Evolutionary conservation across 1,140 invertebrate genomes (phyloP), one percentile per base, ranked within the genome.

Genomic region (Parasteatoda tepidariorum): DNA sequence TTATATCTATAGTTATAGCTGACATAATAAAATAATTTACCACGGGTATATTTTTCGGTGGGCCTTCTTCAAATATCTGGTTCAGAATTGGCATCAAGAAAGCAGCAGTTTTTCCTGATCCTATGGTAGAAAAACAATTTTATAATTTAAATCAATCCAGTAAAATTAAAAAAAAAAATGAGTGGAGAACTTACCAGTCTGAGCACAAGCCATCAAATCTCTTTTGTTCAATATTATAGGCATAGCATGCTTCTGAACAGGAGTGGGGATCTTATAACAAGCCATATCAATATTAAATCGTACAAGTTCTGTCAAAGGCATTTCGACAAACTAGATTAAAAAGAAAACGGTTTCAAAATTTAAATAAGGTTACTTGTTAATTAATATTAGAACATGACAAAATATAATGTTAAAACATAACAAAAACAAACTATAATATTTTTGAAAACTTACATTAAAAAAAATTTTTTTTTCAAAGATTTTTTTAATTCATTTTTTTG

Each of bases 191-290:
- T 61, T 59, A 86, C 91, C 91, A 83, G 96, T 98, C 91, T 98
- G 96, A 78, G 96, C 96, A 90, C 96, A 97, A 83, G 96, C 96
- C 96, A 97, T 97, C 85, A 99, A 91, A 90, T 99, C 97, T 81
- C 97, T 92, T 81, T 93, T 93, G 81, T 87, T 91, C 85, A 96
- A 92, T 84, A 99, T 94, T 85, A 98, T 98, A 79, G 97, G 97
- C 87, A 99, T 97, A 62, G 97, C 96, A 89, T 98, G 96, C 90
- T 98, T 98, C 90, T 93, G 90, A 86, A 96, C 95, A 86, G 94
- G 95, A 86, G 94, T 97, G 86, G 95, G 96, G 90, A 93, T 95
- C 88, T 94, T 93, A 90, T 97, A 98, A 87, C 95, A 93, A 86
- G 96, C 93, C 88, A 95, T 90, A 61, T 89, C 90, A 88, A 99